A percentile compares a stretch with the other conserved stretches of the same genome.
Evolutionary conservation across 1,140 invertebrate species (phyloP).

Genomic region (Mizuhopecten yessoensis): DNA sequence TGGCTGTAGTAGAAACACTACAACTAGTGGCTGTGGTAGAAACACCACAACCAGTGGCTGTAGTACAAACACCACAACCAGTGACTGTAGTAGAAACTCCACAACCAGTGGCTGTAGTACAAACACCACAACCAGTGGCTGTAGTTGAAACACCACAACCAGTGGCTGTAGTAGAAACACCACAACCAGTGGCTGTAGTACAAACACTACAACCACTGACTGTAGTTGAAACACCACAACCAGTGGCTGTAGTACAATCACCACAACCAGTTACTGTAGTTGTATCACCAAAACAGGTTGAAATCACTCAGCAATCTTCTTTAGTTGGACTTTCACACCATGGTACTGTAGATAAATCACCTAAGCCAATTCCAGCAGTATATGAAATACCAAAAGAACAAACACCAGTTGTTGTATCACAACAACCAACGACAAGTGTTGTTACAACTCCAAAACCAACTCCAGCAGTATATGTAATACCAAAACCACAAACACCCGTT

Average conservation of each 20-base stretch:
- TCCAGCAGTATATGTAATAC: neutral
- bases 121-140: slow-evolving; percentile 40
- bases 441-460: slow-evolving; percentile 41
- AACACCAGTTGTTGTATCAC: neutral
- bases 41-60: slow-evolving; percentile 18
- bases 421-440: neutral
- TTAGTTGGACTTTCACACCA: too few species aligned
- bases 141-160: slow-evolving; percentile 43
- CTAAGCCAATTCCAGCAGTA: slow-evolving; percentile 2
- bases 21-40: neutral
- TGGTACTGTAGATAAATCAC: neutral
- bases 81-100: neutral
- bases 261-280: neutral
- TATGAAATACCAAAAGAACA: neutral
- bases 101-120: neutral
- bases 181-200: slow-evolving; percentile 8
- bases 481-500: too few species aligned
- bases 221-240: slow-evolving; percentile 18
- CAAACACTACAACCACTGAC: neutral
- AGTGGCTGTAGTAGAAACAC: slow-evolving; percentile 18
- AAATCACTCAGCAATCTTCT: too few species aligned
- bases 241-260: slow-evolving; percentile 41
- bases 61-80: neutral
- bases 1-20: neutral
- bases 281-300: neutral